Percentiles rank a stretch among this genome's conserved stretches.
phyloP scores from a whole-genome alignment of 2,888 invertebrate genomes.

The Calameuta idolon region DNA sequence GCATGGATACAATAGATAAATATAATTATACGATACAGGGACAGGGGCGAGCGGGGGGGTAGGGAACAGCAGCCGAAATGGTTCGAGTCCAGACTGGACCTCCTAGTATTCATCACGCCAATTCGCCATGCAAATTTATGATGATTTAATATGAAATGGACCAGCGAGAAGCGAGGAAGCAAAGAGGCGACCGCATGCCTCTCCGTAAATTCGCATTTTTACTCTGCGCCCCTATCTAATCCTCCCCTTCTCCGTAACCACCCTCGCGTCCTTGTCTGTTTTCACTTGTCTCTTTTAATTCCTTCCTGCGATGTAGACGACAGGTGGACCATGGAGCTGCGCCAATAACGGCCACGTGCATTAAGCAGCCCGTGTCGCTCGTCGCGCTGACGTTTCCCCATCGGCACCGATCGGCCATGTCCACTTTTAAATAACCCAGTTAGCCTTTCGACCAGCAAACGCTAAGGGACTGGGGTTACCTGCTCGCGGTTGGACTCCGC shows the following conservation, averaged over 20 bases:
- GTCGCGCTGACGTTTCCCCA: background rate
- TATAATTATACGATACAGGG: conserved; percentile 1
- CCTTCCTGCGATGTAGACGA: conserved; percentile 4
- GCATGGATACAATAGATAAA: no score
- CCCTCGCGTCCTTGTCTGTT: no score
- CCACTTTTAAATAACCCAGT: background rate
- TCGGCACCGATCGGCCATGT: background rate
- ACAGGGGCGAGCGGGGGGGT: background rate
- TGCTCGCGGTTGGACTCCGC: no score
- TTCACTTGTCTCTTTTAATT: conserved; percentile 14
- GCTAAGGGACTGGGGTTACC: no score
- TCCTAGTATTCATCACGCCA: conserved; percentile 51
- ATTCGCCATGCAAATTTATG: conserved; percentile 59
- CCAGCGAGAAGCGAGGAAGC: conserved; percentile 15
- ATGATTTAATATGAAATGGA: conserved; percentile 53
- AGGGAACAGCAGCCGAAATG: conserved; percentile 36
- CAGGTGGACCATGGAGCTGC: background rate
- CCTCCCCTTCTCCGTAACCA: no score
- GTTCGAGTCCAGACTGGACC: conserved; percentile 25
- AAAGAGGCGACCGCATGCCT: conserved; percentile 21
- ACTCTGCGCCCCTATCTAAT: conserved; percentile 12
- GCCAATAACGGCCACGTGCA: conserved; percentile 2
- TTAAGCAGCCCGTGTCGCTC: conserved; percentile 3
- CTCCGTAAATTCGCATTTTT: conserved; percentile 18
- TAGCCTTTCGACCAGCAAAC: background rate